Percentiles rank a stretch among this genome's conserved stretches.
Conservation (phyloP, 1,140 invertebrate species). For the Drosophila sturtevanti region DNA sequence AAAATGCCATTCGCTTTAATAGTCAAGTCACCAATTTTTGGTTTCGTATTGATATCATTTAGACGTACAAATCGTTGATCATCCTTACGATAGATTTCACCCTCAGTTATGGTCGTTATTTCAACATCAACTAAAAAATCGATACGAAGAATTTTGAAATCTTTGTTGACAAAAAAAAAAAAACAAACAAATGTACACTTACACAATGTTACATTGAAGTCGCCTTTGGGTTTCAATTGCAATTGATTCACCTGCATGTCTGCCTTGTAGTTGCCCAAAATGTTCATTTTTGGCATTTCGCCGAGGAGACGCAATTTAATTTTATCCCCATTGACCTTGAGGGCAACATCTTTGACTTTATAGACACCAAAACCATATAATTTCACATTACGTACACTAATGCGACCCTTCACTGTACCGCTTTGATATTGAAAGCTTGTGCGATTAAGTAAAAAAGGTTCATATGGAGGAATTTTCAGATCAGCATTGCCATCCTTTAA, state of each 20-base stretch:
- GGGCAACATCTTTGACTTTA: slow-evolving; percentile 40
- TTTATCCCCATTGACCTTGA: slow-evolving; percentile 48
- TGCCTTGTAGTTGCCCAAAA: slow-evolving; percentile 75
- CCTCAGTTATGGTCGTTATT: slow-evolving; percentile 45
- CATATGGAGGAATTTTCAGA: slow-evolving; percentile 67
- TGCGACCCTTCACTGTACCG: slow-evolving; percentile 55
- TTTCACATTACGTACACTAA: slow-evolving; percentile 59
- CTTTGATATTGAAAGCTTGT: slow-evolving; percentile 66
- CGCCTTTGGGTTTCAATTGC: slow-evolving; percentile 70
- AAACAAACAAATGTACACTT: slow-evolving; percentile 18
- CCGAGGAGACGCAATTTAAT: slow-evolving; percentile 40
- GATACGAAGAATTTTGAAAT: neutral
- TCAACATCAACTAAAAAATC: slow-evolving; percentile 59
- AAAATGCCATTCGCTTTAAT: slow-evolving; percentile 77
- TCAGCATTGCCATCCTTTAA: slow-evolving; percentile 52
- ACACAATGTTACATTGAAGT: slow-evolving; percentile 76
- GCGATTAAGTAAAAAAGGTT: slow-evolving; percentile 64
- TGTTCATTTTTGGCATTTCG: slow-evolving; percentile 56
- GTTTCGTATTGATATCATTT: slow-evolving; percentile 51
- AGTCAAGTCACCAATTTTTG: slow-evolving; percentile 64
- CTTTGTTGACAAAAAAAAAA: neutral
- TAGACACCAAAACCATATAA: slow-evolving; percentile 56
- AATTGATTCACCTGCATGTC: slow-evolving; percentile 71
- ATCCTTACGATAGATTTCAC: slow-evolving; percentile 60
- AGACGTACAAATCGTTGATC: slow-evolving; percentile 60